phyloP scores from a whole-genome alignment of 2,797 vertebrate genomes.

The Oryzias dopingdopingensis region DNA sequence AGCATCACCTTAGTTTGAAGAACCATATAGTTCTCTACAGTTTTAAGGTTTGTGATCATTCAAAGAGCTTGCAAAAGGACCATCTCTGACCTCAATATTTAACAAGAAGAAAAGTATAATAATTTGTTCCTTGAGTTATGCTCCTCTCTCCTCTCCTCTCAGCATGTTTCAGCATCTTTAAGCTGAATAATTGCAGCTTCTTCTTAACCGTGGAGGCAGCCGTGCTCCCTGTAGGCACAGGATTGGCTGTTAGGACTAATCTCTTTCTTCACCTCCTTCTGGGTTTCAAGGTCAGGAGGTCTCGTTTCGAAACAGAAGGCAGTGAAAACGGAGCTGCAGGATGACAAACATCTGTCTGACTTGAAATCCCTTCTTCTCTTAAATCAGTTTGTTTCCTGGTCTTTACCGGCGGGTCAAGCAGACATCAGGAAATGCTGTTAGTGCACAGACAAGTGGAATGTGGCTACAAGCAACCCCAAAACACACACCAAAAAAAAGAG shows the following conservation, averaged over 20 bases:
- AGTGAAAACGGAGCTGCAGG: not conserved
- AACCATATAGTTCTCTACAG: no score
- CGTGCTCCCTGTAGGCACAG: slow-evolving; percentile 84
- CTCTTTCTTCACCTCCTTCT: slow-evolving; percentile 60
- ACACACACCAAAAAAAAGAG: slow-evolving; percentile 14
- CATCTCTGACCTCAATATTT: slow-evolving; percentile 36
- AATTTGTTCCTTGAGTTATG: slow-evolving; percentile 25
- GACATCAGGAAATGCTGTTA: slow-evolving; percentile 21
- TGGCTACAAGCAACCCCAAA: slow-evolving; percentile 18
- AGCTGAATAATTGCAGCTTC: slow-evolving; percentile 81
- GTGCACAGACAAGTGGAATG: slow-evolving; percentile 26
- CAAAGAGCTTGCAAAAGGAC: not conserved
- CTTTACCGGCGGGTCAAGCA: slow-evolving; percentile 3
- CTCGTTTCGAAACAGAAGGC: slow-evolving; percentile 15
- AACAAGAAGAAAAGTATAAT: slow-evolving; percentile 37
- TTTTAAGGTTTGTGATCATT: no score
- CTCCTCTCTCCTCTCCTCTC: slow-evolving; percentile 52
- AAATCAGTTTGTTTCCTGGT: slow-evolving; percentile 10
- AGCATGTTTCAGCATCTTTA: slow-evolving; percentile 60
- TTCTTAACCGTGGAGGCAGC: slow-evolving; percentile 72
- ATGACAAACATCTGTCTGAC: slow-evolving; percentile 1
- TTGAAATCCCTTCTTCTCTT: not conserved
- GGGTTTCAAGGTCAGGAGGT: slow-evolving; percentile 57
- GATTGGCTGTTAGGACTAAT: slow-evolving; percentile 86
- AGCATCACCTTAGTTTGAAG: no score